Percentiles rank a stretch among this genome's conserved stretches.
phyloP scores from a whole-genome alignment of 1,140 invertebrate genomes.

The Tetramorium simillimum region DNA sequence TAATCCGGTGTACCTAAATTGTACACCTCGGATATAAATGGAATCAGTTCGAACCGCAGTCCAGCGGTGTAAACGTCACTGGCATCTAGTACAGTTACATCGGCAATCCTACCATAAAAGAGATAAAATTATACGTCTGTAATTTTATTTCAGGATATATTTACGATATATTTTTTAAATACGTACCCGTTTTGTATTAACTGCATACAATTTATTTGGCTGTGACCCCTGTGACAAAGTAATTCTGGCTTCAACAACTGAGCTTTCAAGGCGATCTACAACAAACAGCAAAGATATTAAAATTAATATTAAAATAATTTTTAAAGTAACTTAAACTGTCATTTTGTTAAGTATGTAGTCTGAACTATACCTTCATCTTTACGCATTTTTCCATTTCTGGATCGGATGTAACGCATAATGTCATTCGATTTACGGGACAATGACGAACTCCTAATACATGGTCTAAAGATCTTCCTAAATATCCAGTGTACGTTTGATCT shows the following conservation, averaged over 20 bases:
- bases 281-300: conserved; percentile 27
- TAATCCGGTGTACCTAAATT: conserved; percentile 94
- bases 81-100: conserved; percentile 95
- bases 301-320: conserved; percentile 15
- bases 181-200: conserved; percentile 89
- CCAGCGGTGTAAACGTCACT: conserved; percentile 98
- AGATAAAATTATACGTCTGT: not conserved
- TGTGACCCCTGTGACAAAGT: conserved; percentile 93
- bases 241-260: conserved; percentile 96
- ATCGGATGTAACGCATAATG: conserved; percentile 95
- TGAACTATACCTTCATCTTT: conserved; percentile 93
- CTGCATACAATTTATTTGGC: conserved; percentile 96
- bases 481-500: conserved; percentile 88
- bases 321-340: not conserved
- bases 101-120: conserved; percentile 87
- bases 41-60: conserved; percentile 91
- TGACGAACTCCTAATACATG: conserved; percentile 90
- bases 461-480: conserved; percentile 88
- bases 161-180: conserved; percentile 1
- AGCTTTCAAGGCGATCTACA: conserved; percentile 93
- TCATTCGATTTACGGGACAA: conserved; percentile 93
- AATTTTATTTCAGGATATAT: not conserved
- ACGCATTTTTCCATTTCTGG: conserved; percentile 96
- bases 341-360: conserved; percentile 61
- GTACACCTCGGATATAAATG: conserved; percentile 96